Evolutionary conservation across 1,140 invertebrate genomes (phyloP).

Genomic region (Leucophenga varia): DNA sequence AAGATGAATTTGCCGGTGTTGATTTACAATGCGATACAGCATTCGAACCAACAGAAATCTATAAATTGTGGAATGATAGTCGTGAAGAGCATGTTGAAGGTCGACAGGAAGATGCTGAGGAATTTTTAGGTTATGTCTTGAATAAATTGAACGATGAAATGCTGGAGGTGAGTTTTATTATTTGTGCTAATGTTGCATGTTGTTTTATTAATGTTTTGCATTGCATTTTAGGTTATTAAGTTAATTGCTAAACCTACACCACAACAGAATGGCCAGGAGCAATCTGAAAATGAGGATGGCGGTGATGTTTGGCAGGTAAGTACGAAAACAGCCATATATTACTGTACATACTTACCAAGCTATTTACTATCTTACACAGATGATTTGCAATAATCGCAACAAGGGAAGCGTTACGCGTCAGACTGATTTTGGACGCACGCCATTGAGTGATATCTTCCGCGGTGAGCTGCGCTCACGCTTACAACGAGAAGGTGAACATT

Average conservation of each 20-base stretch:
- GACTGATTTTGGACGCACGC: slow-evolving; percentile 80
- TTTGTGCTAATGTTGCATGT: background rate
- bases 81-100: slow-evolving; percentile 74
- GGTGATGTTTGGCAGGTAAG: slow-evolving; percentile 75
- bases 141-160: slow-evolving; percentile 96
- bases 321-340: background rate
- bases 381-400: slow-evolving; percentile 72
- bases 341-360: no score
- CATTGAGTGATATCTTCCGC: slow-evolving; percentile 88
- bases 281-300: slow-evolving; percentile 61
- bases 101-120: slow-evolving; percentile 92
- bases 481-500: slow-evolving; percentile 71
- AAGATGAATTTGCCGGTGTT: slow-evolving; percentile 56
- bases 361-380: slow-evolving; percentile 29
- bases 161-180: slow-evolving; percentile 68
- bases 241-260: slow-evolving; percentile 53
- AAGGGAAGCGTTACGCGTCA: slow-evolving; percentile 81
- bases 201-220: background rate
- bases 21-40: slow-evolving; percentile 59
- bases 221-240: slow-evolving; percentile 38
- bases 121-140: slow-evolving; percentile 87
- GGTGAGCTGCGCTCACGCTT: slow-evolving; percentile 85
- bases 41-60: slow-evolving; percentile 81
- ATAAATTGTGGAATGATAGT: slow-evolving; percentile 77
- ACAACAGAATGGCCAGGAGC: slow-evolving; percentile 57